Conservation (phyloP, 2,797 vertebrate genomes). For the Gallinago stenura region DNA sequence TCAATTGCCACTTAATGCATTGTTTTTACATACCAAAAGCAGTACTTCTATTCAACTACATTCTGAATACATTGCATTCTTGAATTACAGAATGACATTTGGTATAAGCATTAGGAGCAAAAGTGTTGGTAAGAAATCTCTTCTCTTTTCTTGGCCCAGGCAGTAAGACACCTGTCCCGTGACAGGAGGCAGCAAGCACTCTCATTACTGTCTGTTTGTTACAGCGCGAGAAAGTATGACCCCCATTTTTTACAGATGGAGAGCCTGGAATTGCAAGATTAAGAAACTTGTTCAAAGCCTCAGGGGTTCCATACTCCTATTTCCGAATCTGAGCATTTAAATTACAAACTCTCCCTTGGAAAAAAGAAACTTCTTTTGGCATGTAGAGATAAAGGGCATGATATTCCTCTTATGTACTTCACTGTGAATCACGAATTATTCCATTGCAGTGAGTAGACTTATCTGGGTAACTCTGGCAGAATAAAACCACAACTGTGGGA, state of each 20-base stretch:
- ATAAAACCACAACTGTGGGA: not conserved
- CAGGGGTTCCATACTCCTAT: not conserved
- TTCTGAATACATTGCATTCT: not conserved
- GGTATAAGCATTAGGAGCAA: not conserved
- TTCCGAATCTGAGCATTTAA: not conserved
- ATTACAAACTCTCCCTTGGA: conserved; percentile 19
- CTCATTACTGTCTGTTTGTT: conserved; percentile 16
- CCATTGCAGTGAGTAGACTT: conserved; percentile 9
- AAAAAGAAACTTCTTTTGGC: conserved; percentile 39
- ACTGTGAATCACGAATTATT: conserved; percentile 24
- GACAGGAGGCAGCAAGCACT: not conserved
- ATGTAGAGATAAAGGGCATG: conserved; percentile 31
- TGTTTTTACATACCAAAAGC: not conserved
- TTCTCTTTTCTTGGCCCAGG: not conserved
- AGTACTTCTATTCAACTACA: not conserved
- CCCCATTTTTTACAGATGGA: conserved; percentile 10
- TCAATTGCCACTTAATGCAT: not conserved
- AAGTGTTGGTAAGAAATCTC: not conserved
- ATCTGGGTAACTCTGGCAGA: not conserved
- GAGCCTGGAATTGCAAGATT: conserved; percentile 29
- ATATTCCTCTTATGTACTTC: conserved; percentile 30
- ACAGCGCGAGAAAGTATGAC: not conserved
- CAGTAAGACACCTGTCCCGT: conserved; percentile 2
- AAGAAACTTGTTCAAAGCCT: conserved; percentile 39
- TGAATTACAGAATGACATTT: not conserved